Conservation (phyloP, 2,888 invertebrate genomes). For the Smittia aterrima region DNA sequence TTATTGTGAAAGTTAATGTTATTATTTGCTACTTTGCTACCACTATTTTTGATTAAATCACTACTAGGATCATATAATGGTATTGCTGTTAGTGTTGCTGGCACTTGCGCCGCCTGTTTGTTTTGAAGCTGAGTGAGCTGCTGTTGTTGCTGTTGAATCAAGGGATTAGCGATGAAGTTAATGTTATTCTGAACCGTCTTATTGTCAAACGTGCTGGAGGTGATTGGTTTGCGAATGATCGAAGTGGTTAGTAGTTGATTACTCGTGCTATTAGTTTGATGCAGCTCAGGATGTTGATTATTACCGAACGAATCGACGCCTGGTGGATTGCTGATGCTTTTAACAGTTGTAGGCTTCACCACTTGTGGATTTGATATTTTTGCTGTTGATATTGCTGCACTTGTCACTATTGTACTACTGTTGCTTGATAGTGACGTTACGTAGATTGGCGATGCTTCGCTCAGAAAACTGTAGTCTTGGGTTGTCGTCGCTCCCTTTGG, state of each 20-base stretch:
- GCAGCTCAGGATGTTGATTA: conserved; percentile 44
- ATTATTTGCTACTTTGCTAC: conserved; percentile 15
- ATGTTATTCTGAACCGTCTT: conserved; percentile 34
- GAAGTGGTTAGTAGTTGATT: conserved; percentile 38
- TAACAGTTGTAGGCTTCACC: conserved; percentile 50
- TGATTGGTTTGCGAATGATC: conserved; percentile 39
- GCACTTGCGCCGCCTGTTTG: neutral
- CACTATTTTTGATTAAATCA: conserved; percentile 30
- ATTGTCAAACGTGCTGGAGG: conserved; percentile 34
- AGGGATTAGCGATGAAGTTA: conserved; percentile 29
- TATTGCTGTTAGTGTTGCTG: conserved; percentile 19
- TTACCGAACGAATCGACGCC: conserved; percentile 22
- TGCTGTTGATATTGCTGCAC: conserved; percentile 49
- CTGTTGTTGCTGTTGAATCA: conserved; percentile 8
- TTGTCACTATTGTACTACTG: conserved; percentile 51
- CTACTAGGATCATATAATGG: conserved; percentile 35
- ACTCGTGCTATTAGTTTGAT: conserved; percentile 42
- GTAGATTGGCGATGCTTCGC: conserved; percentile 78
- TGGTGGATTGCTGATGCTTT: conserved; percentile 35
- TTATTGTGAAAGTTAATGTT: conserved; percentile 36
- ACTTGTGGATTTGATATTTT: conserved; percentile 48
- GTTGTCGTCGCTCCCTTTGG: conserved; percentile 54
- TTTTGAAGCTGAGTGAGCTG: neutral
- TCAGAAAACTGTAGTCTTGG: conserved; percentile 75
- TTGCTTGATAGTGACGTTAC: conserved; percentile 69